Evolutionary conservation across 2,797 vertebrate genomes (phyloP).

Genomic region (Balearica regulorum): DNA sequence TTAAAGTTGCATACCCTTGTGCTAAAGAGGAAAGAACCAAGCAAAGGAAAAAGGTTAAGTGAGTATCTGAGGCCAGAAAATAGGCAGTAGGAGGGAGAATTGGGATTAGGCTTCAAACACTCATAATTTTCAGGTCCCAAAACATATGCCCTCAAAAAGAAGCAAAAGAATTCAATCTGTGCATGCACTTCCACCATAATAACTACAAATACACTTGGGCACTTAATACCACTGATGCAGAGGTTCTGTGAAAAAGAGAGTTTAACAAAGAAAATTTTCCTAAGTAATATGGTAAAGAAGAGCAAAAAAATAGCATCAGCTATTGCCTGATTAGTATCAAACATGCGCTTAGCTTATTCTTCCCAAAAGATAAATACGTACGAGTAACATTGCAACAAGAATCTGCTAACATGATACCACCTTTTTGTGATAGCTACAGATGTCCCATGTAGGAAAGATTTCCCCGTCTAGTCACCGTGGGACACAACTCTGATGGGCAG

Average conservation of each 20-base stretch:
- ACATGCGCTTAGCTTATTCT: neutral
- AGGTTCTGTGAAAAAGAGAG: neutral
- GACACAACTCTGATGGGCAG: neutral
- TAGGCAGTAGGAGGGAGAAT: neutral
- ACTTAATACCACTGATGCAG: neutral
- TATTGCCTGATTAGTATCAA: neutral
- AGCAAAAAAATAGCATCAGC: neutral
- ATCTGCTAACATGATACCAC: neutral
- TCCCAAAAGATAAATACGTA: neutral
- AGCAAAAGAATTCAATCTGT: neutral
- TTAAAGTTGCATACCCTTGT: neutral
- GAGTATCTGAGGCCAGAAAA: neutral
- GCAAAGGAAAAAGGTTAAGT: conserved; percentile 26
- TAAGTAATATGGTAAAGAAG: neutral
- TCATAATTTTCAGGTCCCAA: neutral
- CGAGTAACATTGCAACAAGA: neutral
- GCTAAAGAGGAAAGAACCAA: neutral
- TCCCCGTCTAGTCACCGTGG: rapidly evolving
- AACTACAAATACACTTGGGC: conserved; percentile 25
- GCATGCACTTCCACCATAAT: neutral
- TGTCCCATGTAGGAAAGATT: neutral
- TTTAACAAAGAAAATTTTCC: neutral
- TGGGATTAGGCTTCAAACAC: neutral
- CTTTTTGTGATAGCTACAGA: neutral
- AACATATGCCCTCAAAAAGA: conserved; percentile 8